Evolutionary conservation across 2,113 vertebrate genomes (phyloP).

Genomic region (Eidolon helvum): DNA sequence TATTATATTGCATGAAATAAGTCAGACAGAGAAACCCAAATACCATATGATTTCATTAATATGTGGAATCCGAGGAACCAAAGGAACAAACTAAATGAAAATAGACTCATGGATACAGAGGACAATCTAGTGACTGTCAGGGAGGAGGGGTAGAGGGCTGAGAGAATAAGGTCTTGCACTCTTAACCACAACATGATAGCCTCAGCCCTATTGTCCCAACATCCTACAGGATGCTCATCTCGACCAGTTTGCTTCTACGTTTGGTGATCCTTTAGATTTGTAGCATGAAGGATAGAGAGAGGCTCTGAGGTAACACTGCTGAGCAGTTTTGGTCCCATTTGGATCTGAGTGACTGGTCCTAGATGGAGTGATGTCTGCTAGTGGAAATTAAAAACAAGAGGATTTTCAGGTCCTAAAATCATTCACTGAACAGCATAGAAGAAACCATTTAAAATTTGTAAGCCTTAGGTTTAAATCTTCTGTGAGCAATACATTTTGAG

Average conservation of each 20-base stretch:
- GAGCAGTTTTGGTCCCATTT: neutral
- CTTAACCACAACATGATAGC: neutral
- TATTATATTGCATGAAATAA: no score
- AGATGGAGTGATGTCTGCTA: neutral
- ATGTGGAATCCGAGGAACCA: no score
- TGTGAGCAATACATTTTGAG: conserved; percentile 1
- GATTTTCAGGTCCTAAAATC: neutral
- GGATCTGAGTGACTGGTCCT: neutral
- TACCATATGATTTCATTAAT: no score
- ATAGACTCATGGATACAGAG: no score
- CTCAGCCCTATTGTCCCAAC: neutral
- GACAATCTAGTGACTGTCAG: no score
- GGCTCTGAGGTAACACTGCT: neutral
- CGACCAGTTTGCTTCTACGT: neutral
- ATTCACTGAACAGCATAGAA: neutral
- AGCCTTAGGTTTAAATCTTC: neutral
- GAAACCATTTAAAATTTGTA: neutral
- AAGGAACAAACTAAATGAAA: no score
- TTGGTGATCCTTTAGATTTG: neutral
- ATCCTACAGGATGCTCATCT: neutral
- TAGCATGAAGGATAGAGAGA: neutral
- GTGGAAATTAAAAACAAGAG: neutral
- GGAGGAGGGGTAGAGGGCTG: no score
- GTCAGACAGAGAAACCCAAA: no score
- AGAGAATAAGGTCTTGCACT: neutral